Evolutionary conservation across 2,113 vertebrate genomes (phyloP), one percentile per base, ranked within the genome.

Genomic region (Apistogramma diplotaenia): DNA sequence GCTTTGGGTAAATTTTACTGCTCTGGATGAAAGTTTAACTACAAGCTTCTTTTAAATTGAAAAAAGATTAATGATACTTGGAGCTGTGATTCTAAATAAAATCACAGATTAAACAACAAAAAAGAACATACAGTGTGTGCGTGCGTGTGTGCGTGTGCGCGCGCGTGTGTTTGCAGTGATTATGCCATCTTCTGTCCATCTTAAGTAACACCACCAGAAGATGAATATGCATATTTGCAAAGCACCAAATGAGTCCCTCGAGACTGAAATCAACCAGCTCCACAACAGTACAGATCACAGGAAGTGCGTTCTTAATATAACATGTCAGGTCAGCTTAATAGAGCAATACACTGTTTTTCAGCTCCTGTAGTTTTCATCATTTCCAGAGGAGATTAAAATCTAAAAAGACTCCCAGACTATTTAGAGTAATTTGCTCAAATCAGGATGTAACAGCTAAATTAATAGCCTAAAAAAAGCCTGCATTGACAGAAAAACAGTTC

Each of bases 371-470:
- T 61, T 43, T 13, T 72, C 19, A 62, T 35, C 1, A 40, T 70
- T 73, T 83, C 25, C 33, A 23, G 51, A 60, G 57, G 77, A 87
- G 31, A 89, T 79, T 62, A 73, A 40, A 79, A 81, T 78, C 43
- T 65, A 65, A 76, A 79, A 19, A 71, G 35, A 77, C 37, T 40
- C 54, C 27, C 2, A 2, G 51, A 43, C 51, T 13, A 15, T n/a
- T 74, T 7, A 7, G 8, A 33, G 43, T 51, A 72, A 76, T 74
- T 73, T 55, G 46, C 67, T 67, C 12, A 83, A 82, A 79, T 83
- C 12, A 62, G 21, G 40, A 75, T 73, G 27, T 55, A 82, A 79
- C 21, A 29, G 60, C 37, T 54, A 7, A 13, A 27, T 51, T 61
- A 80, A 75, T 76, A 33, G 3, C 18, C 10, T 78, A 2, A 81